Conservation (phyloP, 2,797 vertebrate species). For the Falco berigora region DNA sequence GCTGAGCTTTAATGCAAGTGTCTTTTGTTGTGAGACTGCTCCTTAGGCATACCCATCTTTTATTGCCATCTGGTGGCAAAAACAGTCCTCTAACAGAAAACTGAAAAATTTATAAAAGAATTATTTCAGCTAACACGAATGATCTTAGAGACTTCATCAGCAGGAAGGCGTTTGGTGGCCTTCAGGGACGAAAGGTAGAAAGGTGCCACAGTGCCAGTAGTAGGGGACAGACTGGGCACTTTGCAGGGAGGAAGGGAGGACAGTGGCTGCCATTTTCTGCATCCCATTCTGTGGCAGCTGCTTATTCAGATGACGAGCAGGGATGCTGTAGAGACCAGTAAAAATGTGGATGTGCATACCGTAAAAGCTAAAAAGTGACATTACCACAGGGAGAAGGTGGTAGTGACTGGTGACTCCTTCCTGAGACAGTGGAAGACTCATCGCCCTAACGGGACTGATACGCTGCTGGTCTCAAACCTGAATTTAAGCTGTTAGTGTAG, state of each 20-base stretch:
- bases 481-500: not conserved
- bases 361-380: not conserved
- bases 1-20: not conserved
- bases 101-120: not conserved
- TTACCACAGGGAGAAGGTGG: not conserved
- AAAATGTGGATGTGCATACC: not conserved
- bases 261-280: not conserved
- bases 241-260: not conserved
- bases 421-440: not conserved
- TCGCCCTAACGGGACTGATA: not conserved
- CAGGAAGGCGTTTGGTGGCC: not conserved
- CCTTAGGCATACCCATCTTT: not conserved
- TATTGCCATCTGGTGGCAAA: slow-evolving; percentile 56
- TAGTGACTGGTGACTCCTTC: not conserved
- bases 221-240: not conserved
- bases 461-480: not conserved
- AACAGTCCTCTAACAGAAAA: not conserved
- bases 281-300: not conserved
- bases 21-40: not conserved
- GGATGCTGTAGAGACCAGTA: not conserved
- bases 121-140: not conserved
- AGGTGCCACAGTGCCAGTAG: not conserved
- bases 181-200: not conserved
- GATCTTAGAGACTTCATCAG: not conserved
- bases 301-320: not conserved